Evolutionary conservation across 2,113 vertebrate species (phyloP), one percentile per base, ranked within the genome.

Genomic region (Indri indri): DNA sequence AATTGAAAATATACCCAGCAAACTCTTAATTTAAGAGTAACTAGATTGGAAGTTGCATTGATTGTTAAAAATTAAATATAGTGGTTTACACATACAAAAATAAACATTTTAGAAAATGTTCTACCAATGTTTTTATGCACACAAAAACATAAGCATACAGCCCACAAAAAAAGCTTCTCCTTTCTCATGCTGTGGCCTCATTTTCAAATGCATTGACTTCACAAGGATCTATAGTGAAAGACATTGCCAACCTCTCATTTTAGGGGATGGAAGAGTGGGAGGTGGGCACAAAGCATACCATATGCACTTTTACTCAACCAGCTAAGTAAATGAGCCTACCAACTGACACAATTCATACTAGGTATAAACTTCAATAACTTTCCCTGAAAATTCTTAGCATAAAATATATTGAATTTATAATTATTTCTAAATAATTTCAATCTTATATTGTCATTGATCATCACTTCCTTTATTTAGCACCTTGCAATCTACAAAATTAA

Each of bases 51-150:
- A 27, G 71, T 45, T 87, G 30, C 5, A 59, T 42, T 32, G n/a
- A 83, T 91, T 61, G 74, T 42, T 50, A 17, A 66, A 66, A 92
- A 68, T 82, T 85, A 90, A 82, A 96, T 71, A 95, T 23, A 16
- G 11, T 25, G 8, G 37, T 61, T 74, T 90, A 6, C 47, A 77
- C 18, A 45, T 30, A n/a, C 32, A 91, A 88, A 82, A 84, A 22
- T 22, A 9, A 57, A 50, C 3, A 14, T 70, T 50, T 50, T 68
- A 34, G 18, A 68, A 47, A 90, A 57, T 61, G 50, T 20, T 42
- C 25, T 84, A 59, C 34, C n/a, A 81, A 45, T 52, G 13, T 61
- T 57, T 85, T 52, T 34, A 32, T 54, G 5, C 18, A 74, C 30
- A 77, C 30, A 89, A 61, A 71, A 91, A 4, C 25, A 54, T 47